These are phyloP conservation scores for Perca schrenkii DNA, from an alignment of 2,113 vertebrate species.

Conservation along the genomic window DNA sequence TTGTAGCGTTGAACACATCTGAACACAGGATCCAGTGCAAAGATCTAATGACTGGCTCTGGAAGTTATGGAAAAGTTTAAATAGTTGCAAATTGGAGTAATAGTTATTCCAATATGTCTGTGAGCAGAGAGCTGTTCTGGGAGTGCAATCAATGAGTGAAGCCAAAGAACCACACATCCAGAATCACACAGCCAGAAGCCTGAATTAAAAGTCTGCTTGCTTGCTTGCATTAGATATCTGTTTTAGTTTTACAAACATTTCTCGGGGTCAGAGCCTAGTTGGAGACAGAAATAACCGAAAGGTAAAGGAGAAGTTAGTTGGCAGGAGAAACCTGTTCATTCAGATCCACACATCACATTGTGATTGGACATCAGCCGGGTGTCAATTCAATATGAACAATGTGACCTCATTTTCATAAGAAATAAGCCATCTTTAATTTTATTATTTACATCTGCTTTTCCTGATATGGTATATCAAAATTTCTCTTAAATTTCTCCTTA, in stretches of 20 bases:
- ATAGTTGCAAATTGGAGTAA: constrained; percentile 27
- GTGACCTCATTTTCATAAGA: neutral
- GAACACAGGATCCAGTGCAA: constrained; percentile 23
- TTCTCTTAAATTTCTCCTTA: too few species aligned
- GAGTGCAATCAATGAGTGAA: neutral
- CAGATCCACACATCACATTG: neutral
- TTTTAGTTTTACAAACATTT: neutral
- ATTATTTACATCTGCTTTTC: too few species aligned
- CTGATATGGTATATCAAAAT: too few species aligned
- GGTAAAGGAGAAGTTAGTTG: neutral
- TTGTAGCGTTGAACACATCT: neutral
- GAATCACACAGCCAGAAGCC: neutral
- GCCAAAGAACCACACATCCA: neutral
- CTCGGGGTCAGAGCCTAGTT: neutral
- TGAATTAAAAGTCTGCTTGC: constrained; percentile 19
- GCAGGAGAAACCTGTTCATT: neutral
- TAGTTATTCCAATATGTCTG: constrained; percentile 33
- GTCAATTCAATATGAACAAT: too few species aligned
- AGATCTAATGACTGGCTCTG: neutral
- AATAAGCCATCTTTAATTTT: too few species aligned
- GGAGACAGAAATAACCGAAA: neutral
- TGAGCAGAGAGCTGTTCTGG: constrained; percentile 20
- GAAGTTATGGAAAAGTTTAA: constrained; percentile 38
- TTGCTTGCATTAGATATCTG: neutral
- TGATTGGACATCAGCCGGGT: too few species aligned